A percentile compares a stretch with the other conserved stretches of the same genome.
These are phyloP conservation scores for Yasuhikotakia modesta DNA, from an alignment of 2,797 vertebrate species.

Conservation along the genomic window DNA sequence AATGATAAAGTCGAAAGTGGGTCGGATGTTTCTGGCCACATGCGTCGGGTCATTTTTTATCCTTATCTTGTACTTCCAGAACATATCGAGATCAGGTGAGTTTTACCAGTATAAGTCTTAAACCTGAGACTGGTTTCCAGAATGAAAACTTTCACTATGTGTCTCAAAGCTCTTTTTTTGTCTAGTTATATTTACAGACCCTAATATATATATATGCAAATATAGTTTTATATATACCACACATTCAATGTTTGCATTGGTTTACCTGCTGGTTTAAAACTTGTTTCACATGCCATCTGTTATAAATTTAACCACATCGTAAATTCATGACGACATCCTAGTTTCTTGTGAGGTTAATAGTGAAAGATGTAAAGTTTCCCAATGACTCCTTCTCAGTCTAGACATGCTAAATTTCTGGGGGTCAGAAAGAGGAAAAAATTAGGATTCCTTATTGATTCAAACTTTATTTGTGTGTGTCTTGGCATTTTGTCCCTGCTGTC, in stretches of 20 bases:
- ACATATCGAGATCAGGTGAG: conserved; percentile 81
- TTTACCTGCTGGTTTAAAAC: no score
- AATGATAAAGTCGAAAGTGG: conserved; percentile 80
- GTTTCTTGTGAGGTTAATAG: not conserved
- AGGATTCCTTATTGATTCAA: not conserved
- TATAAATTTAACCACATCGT: conserved; percentile 3
- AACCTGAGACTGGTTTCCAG: not conserved
- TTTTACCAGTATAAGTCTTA: not conserved
- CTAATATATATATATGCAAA: no score
- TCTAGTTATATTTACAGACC: no score
- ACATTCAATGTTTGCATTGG: no score
- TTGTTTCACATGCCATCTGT: not conserved
- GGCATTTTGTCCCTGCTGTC: not conserved
- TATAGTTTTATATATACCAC: no score
- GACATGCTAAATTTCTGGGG: not conserved
- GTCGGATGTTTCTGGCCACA: conserved; percentile 82
- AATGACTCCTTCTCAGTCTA: not conserved
- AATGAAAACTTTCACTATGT: no score
- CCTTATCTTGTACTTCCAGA: conserved; percentile 84
- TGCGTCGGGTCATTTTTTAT: conserved; percentile 83
- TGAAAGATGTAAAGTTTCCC: not conserved
- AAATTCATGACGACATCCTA: not conserved
- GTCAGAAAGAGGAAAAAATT: not conserved
- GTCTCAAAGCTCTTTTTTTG: no score
- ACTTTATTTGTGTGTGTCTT: not conserved